Evolutionary conservation across 2,888 invertebrate genomes (phyloP), one percentile per base, ranked within the genome.

Genomic region (Gortyna flavago): DNA sequence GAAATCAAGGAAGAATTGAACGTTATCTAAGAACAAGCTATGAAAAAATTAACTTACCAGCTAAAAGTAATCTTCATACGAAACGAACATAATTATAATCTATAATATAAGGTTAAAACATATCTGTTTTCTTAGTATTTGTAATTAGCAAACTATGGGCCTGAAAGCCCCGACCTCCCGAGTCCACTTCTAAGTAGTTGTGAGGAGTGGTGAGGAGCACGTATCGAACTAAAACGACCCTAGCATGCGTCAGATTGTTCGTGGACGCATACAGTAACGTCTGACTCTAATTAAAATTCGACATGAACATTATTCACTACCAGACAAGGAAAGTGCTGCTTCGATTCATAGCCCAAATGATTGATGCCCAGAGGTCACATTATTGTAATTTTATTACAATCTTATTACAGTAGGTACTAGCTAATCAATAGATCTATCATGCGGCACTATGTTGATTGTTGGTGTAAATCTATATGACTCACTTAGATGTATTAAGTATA

Each of bases 271-370:
- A 51, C 25, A 75, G 48, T 71, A 59, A 59, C 62, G 75, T 70
- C 44, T 29, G 32, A 62, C n/a, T 64, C 38, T 81, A 72, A 87
- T 87, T 85, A 81, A 75, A 75, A 85, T 79, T 87, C 81, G 64
- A 66, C 62, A 62, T 57, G 59, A 75, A 64, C 71, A 70, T 77
- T 61, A 62, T 32, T 72, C 38, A 79, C 13, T 41, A 57, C 74
- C 76, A 41, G 54, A 87, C 64, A 85, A 69, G 81, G 81, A 79
- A 79, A 84, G 81, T 67, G 72, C 44, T 61, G 54, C 57, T 73
- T 69, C 35, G 35, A 73, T 72, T 65, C 67, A 71, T 79, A 66
- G 78, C 38, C 48, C 41, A 72, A 67, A 62, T 62, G 35, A 84
- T 72, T 35, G 57, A 73, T 54, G 61, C 44, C 18, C 64, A 73